These are phyloP conservation scores for Acrocephalus kingi DNA, from an alignment of 2,113 vertebrate genomes.

Conservation along the genomic window DNA sequence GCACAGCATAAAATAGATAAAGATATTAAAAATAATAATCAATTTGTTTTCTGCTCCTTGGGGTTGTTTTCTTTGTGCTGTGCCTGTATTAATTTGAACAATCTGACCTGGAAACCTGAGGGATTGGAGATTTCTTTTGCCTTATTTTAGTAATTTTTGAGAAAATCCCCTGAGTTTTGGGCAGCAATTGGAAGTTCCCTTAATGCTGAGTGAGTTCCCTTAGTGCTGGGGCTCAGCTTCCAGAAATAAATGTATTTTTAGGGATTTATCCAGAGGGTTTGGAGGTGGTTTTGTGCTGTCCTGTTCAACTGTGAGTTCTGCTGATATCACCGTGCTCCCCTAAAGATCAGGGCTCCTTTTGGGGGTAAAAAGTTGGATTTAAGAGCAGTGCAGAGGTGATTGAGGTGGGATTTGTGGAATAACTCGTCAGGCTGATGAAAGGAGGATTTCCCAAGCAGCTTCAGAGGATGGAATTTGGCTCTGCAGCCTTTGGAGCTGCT, in stretches of 20 bases:
- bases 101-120: not conserved
- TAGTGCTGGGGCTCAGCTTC: not conserved
- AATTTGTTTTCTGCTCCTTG: not conserved
- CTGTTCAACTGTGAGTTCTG: not conserved
- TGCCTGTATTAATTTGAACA: not conserved
- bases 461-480: not conserved
- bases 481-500: not conserved
- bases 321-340: not conserved
- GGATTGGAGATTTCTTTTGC: not conserved
- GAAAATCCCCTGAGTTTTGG: not conserved
- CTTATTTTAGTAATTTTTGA: not conserved
- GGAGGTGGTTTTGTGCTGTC: not conserved
- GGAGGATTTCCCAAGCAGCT: not conserved
- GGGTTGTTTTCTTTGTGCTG: not conserved
- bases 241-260: not conserved
- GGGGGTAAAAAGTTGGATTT: not conserved
- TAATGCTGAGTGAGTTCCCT: not conserved
- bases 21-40: not conserved
- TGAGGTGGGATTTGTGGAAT: not conserved
- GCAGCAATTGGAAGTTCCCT: not conserved
- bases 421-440: not conserved
- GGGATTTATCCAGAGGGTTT: not conserved
- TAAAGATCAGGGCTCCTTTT: not conserved
- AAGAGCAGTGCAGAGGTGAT: not conserved
- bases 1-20: not conserved